phyloP scores from a whole-genome alignment of 2,797 vertebrate genomes.

The Crocidura indochinensis region DNA sequence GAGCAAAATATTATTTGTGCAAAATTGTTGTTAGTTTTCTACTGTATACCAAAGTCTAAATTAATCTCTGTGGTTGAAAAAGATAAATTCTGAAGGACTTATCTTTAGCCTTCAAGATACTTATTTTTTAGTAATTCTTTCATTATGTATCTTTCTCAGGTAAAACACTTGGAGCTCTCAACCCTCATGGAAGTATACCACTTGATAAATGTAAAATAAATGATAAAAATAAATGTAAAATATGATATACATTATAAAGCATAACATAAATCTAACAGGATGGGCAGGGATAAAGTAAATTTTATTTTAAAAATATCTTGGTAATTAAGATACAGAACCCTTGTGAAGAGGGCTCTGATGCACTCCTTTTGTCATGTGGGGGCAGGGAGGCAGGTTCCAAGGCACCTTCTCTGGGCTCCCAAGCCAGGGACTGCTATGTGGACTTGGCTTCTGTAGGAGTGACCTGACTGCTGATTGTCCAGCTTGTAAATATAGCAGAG shows the following conservation, averaged over 20 bases:
- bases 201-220: slow-evolving; percentile 6
- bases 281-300: slow-evolving; percentile 24
- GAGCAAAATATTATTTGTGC: slow-evolving; percentile 57
- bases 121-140: slow-evolving; percentile 11
- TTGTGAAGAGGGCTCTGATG: too few species aligned
- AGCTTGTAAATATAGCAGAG: too few species aligned
- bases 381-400: too few species aligned
- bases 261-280: not conserved
- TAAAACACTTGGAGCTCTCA: slow-evolving; percentile 33
- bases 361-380: too few species aligned
- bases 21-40: slow-evolving; percentile 56
- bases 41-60: not conserved
- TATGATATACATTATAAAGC: slow-evolving; percentile 25
- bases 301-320: slow-evolving; percentile 17
- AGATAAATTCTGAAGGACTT: slow-evolving; percentile 17
- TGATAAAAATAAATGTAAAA: not conserved
- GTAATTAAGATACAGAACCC: too few species aligned
- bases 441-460: too few species aligned
- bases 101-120: not conserved
- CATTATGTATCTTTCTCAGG: not conserved
- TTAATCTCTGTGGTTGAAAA: not conserved
- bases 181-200: not conserved
- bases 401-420: too few species aligned
- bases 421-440: too few species aligned
- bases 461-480: too few species aligned